Conservation (phyloP, 2,797 vertebrate species). For the Sebastes hubbsi region DNA sequence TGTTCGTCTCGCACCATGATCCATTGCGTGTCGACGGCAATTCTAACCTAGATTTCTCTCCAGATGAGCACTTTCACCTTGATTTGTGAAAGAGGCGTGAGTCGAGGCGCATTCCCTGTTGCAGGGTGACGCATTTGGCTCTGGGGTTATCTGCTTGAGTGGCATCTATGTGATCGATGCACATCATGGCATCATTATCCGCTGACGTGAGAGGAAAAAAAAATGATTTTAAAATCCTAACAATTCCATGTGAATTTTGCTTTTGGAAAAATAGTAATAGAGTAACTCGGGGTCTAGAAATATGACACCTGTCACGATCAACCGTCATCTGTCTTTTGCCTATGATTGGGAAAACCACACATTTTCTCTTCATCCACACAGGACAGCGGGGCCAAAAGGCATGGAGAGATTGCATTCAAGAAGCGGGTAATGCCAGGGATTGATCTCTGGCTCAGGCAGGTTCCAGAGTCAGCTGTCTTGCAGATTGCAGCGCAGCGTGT, state of each 20-base stretch:
- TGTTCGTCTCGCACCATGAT: slow-evolving; percentile 24
- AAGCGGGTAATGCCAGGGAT: slow-evolving; percentile 49
- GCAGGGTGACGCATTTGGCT: neutral
- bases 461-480: slow-evolving; percentile 56
- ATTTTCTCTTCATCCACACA: slow-evolving; percentile 2
- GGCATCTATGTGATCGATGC: slow-evolving; percentile 26
- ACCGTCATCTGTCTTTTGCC: neutral
- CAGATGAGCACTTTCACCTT: slow-evolving; percentile 32
- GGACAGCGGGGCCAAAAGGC: neutral
- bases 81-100: slow-evolving; percentile 32
- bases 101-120: neutral
- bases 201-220: neutral
- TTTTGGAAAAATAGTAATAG: neutral
- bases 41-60: slow-evolving; percentile 35
- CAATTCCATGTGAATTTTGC: neutral
- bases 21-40: slow-evolving; percentile 30
- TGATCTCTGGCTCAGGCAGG: slow-evolving; percentile 48
- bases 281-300: neutral
- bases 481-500: slow-evolving; percentile 61
- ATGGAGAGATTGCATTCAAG: slow-evolving; percentile 5
- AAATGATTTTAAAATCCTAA: neutral
- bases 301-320: neutral
- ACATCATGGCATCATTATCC: slow-evolving; percentile 5
- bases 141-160: neutral
- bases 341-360: neutral